Percentiles rank a stretch among this genome's conserved stretches.
Evolutionary conservation across 2,797 vertebrate genomes (phyloP).

Genomic region (Cottoperca gobio): DNA sequence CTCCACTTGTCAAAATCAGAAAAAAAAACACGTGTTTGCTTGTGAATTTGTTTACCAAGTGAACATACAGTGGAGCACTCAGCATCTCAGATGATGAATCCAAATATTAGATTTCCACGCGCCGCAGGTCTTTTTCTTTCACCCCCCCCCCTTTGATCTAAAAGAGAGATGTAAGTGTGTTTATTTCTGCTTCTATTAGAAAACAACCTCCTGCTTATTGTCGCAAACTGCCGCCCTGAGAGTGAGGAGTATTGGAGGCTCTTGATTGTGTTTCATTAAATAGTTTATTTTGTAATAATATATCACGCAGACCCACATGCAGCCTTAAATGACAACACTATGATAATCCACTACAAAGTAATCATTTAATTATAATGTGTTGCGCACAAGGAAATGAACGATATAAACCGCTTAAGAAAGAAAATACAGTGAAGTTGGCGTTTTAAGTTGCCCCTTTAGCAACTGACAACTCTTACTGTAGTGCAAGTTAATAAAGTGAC

Average conservation of each 20-base stretch:
- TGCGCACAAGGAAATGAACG: neutral
- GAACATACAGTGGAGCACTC: constrained; percentile 10
- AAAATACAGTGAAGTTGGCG: neutral
- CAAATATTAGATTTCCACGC: constrained; percentile 1
- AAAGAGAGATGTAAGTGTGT: neutral
- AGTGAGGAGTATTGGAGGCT: neutral
- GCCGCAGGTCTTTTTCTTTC: neutral
- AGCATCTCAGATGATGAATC: neutral
- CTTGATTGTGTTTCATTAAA: constrained; percentile 7
- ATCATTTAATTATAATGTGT: constrained; percentile 2
- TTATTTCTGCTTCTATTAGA: constrained; percentile 12
- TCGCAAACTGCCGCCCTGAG: neutral
- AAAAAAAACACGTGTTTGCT: constrained; percentile 28
- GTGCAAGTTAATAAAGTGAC: neutral
- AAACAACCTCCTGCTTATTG: neutral
- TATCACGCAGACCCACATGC: neutral
- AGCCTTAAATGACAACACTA: neutral
- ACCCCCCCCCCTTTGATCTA: neutral
- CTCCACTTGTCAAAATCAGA: constrained; percentile 34
- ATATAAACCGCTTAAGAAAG: neutral
- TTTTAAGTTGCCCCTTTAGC: neutral
- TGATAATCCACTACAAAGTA: neutral
- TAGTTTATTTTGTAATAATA: neutral
- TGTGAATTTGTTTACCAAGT: constrained; percentile 28
- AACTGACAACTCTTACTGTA: neutral